These are phyloP conservation scores for Anadara kagoshimensis DNA, from an alignment of 1,140 invertebrate genomes.

Conservation along the genomic window DNA sequence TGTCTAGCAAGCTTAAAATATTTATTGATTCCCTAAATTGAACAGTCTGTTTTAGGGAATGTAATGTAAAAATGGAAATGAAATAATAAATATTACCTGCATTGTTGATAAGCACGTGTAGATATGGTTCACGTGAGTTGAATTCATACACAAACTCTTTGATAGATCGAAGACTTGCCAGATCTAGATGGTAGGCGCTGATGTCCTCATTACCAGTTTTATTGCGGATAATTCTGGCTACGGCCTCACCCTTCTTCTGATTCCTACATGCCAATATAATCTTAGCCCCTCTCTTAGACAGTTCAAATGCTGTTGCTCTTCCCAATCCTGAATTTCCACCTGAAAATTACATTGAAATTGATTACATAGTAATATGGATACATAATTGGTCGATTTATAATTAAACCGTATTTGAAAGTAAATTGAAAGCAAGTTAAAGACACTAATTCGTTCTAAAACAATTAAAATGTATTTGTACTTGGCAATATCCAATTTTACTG, in stretches of 20 bases:
- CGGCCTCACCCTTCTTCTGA: conserved; percentile 66
- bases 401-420: no score
- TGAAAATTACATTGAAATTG: conserved; percentile 35
- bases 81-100: no score
- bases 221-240: conserved; percentile 65
- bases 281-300: conserved; percentile 65
- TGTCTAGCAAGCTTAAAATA: no score
- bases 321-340: conserved; percentile 72
- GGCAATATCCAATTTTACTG: no score
- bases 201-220: conserved; percentile 68
- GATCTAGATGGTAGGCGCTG: conserved; percentile 56
- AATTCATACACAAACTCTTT: conserved; percentile 63
- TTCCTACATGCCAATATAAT: conserved; percentile 67
- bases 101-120: conserved; percentile 71
- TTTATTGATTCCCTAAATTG: no score
- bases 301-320: conserved; percentile 64
- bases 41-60: no score
- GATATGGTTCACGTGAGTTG: conserved; percentile 49
- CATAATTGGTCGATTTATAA: no score
- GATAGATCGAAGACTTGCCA: conserved; percentile 60
- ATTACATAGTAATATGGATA: no score
- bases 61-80: no score
- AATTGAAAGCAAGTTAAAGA: no score
- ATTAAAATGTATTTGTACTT: no score
- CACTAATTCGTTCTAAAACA: no score